Base-by-base conservation (phyloP, 2,113 vertebrate genomes). In the Hippocampus zosterae region DNA sequence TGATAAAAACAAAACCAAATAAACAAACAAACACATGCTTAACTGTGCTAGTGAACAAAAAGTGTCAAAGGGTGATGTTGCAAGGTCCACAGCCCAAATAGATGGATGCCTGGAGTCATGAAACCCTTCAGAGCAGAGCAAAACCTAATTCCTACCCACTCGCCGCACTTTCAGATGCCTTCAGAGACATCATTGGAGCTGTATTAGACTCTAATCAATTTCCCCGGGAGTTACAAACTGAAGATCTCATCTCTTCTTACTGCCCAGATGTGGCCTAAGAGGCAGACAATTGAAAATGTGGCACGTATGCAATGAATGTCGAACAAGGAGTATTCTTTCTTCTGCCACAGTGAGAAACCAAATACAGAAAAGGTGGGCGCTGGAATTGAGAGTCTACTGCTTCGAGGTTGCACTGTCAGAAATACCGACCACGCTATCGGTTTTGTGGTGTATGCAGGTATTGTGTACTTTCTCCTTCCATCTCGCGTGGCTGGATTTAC, bases 391-490 rank as follows among this genome's bases (percentile, higher is more conserved):
- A 99, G 95, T 81, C 89, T 98, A 80, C 81, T 99, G 81, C 92
- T 98, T 64, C 91, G 95, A 65, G 96, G 96, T 40, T 97, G 95
- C 85, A 97, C 94, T 67, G 81, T 98, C 86, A 92, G 94, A 86
- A 99, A 98, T 85, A 98, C 95, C 0, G 94, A 94, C 73, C 91
- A 94, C 0, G 93, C 96, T 27, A 89, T 92, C 18, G 97, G 97
- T 78, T 96, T 99, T 42, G 96, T 98, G 76, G 93, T 98, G 75
- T 98, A 97, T 5, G 95, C 96, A 93, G 96, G 97, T 98, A 90
- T 46, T 16, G 40, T 42, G 23, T n/a, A 41, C 2, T 11, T 40
- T 62, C 16, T 21, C 18, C 23, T 68, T 37, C 19, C 65, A 78
- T 40, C 61, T 42, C 9, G 33, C 33, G 5, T 0, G 48, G 5